Conservation (phyloP, 2,113 vertebrate species). For the Dasyurus viverrinus region DNA sequence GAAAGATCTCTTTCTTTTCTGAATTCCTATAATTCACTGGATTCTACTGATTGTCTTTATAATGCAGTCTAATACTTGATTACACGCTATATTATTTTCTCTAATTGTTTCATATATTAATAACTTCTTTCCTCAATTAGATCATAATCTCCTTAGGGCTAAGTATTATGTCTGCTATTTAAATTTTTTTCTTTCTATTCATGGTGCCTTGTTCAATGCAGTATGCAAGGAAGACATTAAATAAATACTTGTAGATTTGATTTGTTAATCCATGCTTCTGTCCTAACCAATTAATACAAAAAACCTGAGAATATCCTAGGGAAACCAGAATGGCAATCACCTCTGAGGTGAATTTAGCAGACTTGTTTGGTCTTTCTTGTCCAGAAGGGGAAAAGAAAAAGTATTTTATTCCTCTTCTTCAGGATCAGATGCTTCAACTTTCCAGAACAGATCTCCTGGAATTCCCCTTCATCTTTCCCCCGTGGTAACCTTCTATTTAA, state of each 20-base stretch:
- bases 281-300: background rate
- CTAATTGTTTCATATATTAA: constrained; percentile 3
- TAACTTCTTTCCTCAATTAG: background rate
- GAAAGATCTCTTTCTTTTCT: background rate
- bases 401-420: background rate
- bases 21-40: background rate
- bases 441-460: background rate
- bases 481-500: background rate
- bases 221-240: background rate
- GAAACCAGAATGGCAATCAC: background rate
- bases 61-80: background rate
- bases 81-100: background rate
- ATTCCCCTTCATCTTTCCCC: background rate
- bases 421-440: background rate
- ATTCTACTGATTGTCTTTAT: background rate
- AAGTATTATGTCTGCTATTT: background rate
- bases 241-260: background rate
- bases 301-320: background rate
- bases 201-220: background rate
- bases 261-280: background rate
- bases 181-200: background rate
- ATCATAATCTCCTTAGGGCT: constrained; percentile 1
- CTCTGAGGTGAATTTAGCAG: background rate
- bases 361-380: background rate
- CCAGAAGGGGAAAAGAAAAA: background rate